These are phyloP conservation scores for Ectemnius lituratus DNA, from an alignment of 2,888 invertebrate genomes.

Conservation along the genomic window DNA sequence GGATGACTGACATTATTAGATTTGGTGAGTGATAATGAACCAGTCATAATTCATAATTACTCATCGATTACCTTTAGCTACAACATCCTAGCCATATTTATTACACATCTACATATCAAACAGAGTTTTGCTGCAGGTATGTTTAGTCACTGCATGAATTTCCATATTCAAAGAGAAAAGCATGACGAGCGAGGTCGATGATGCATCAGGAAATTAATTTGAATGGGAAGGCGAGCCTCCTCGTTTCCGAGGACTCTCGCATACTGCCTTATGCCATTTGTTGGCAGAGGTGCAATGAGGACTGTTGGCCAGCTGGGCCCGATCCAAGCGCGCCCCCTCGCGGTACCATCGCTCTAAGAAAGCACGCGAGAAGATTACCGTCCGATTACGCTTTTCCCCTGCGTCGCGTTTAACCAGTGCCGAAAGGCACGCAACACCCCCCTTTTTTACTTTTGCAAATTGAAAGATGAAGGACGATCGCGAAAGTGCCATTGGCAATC, in stretches of 20 bases:
- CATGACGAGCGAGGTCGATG: slow-evolving; percentile 21
- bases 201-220: slow-evolving; percentile 39
- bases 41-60: too few species aligned
- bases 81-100: too few species aligned
- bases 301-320: slow-evolving; percentile 70
- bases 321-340: slow-evolving; percentile 69
- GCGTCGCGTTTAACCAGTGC: slow-evolving; percentile 47
- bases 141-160: too few species aligned
- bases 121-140: too few species aligned
- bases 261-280: slow-evolving; percentile 59
- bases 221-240: slow-evolving; percentile 35
- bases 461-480: slow-evolving; percentile 62
- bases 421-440: slow-evolving; percentile 37
- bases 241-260: slow-evolving; percentile 26
- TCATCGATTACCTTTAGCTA: too few species aligned
- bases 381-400: slow-evolving; percentile 67
- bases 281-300: slow-evolving; percentile 67
- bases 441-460: slow-evolving; percentile 50
- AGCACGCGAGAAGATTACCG: slow-evolving; percentile 71
- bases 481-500: slow-evolving; percentile 60
- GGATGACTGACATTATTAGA: too few species aligned
- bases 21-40: too few species aligned
- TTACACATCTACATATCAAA: too few species aligned
- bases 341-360: slow-evolving; percentile 47
- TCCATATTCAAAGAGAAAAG: neutral